Base-by-base conservation (phyloP, 2,113 vertebrate species). In the Etia nguti region DNA sequence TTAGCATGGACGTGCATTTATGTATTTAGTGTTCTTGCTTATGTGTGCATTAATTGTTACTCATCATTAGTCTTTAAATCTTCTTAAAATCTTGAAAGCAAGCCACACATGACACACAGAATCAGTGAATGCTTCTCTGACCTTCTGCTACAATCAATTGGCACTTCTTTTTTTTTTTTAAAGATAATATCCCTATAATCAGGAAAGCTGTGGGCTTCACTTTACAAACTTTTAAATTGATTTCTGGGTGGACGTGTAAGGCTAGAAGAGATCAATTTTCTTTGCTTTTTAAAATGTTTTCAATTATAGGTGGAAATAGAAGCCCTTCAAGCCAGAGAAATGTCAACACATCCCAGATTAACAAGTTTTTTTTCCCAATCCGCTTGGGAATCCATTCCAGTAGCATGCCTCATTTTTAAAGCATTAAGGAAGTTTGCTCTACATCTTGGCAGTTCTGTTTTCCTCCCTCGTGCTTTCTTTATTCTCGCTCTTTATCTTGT, bases 301-400 rank as follows among this genome's bases (percentile, higher is more conserved):
- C 73, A 90, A 68, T 92, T 90, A 86, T 62, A 82, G 82, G 81
- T 88, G 88, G 88, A 93, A 92, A 86, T 90, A 55, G 81, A 92
- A 86, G 48, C 43, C n/a, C 48, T 55, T 86, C 31, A 86, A 75
- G 93, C 89, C 88, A 85, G 91, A 87, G 88, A 92, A 88, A 90
- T 84, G 86, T 93, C 88, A 91, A 91, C 86, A 94, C 85, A 86
- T 93, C 60, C 54, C 56, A 81, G 81, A 93, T 92, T 89, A 93
- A 88, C 81, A 90, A 50, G 29, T 83, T 84, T 90, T 50, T 79
- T 85, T 80, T 18, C 52, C 12, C 41, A 62, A 12, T 50, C 83
- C 82, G 29, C 79, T 81, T 65, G 73, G 81, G 57, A 91, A 89
- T 87, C 62, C 46, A 48, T 79, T 86, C 80, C 87, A 86, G 89